Percentiles rank a stretch among this genome's conserved stretches.
Conservation (phyloP, 2,113 vertebrate species). For the Poeciliopsis retropinna region DNA sequence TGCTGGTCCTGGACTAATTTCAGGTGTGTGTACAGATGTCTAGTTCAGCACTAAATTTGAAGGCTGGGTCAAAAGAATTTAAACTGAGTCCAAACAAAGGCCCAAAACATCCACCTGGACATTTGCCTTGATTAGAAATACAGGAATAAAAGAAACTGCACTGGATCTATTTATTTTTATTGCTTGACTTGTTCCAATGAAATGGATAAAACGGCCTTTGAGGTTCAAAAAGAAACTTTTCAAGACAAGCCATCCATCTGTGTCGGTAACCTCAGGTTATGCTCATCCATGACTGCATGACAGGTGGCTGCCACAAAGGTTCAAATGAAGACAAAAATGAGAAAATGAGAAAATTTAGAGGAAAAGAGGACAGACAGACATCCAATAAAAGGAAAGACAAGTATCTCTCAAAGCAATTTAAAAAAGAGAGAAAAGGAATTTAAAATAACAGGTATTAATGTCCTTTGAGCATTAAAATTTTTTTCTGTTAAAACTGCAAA, state of each 20-base stretch:
- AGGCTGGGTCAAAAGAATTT: background rate
- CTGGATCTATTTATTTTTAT: background rate
- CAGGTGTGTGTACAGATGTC: background rate
- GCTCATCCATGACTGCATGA: background rate
- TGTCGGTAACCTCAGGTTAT: background rate
- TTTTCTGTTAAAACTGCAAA: background rate
- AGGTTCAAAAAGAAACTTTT: background rate
- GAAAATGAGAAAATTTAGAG: constrained; percentile 1
- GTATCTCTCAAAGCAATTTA: constrained; percentile 26
- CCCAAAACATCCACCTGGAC: background rate
- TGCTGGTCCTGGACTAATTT: background rate
- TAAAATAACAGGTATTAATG: background rate
- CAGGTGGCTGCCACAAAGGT: constrained; percentile 2
- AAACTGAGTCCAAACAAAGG: background rate
- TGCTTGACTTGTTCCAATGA: background rate
- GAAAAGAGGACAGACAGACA: constrained; percentile 40
- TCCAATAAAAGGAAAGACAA: background rate
- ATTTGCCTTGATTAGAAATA: background rate
- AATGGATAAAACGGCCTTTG: background rate
- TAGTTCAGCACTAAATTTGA: background rate
- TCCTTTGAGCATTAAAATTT: background rate
- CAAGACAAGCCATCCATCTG: constrained; percentile 11
- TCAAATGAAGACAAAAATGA: constrained; percentile 8
- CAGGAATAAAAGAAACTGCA: background rate
- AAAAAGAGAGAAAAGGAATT: constrained; percentile 18